A percentile compares a stretch with the other conserved stretches of the same genome.
phyloP scores from a whole-genome alignment of 1,140 invertebrate species.

The Drosophila nebulosa region DNA sequence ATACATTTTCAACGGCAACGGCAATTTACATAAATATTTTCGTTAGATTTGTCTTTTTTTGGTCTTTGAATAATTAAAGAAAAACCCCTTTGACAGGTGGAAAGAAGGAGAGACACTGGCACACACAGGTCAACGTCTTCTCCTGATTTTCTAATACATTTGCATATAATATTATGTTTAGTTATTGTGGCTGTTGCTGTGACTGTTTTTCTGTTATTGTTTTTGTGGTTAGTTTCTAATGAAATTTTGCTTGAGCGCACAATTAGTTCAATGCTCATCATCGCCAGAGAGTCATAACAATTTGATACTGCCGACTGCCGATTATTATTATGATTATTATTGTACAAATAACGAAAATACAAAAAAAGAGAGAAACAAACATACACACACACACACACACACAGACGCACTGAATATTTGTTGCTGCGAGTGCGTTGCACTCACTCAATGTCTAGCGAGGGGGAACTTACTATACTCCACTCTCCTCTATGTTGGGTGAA shows the following conservation, averaged over 20 bases:
- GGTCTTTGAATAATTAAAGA: conserved; percentile 30
- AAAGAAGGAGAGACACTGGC: background rate
- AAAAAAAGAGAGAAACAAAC: background rate
- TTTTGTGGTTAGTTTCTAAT: conserved; percentile 21
- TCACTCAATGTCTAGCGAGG: conserved; percentile 36
- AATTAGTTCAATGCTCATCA: conserved; percentile 73
- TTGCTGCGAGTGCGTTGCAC: conserved; percentile 46
- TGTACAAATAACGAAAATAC: conserved; percentile 26
- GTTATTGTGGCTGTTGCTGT: background rate
- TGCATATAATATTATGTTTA: conserved; percentile 30
- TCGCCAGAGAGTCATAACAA: conserved; percentile 53
- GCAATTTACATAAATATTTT: conserved; percentile 66
- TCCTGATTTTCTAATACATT: conserved; percentile 13
- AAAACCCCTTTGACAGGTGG: conserved; percentile 3
- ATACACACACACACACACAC: background rate
- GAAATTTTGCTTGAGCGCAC: conserved; percentile 66
- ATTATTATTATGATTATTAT: conserved; percentile 44
- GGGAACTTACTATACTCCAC: background rate
- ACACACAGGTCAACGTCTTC: conserved; percentile 40
- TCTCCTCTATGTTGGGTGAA: conserved; percentile 36
- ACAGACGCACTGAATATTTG: conserved; percentile 22
- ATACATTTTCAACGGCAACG: conserved; percentile 27
- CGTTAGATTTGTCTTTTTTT: conserved; percentile 35
- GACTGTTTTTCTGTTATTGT: conserved; percentile 32
- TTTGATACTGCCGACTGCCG: conserved; percentile 35